Conservation (phyloP, 2,888 invertebrate species). For the Rotaria socialis region DNA sequence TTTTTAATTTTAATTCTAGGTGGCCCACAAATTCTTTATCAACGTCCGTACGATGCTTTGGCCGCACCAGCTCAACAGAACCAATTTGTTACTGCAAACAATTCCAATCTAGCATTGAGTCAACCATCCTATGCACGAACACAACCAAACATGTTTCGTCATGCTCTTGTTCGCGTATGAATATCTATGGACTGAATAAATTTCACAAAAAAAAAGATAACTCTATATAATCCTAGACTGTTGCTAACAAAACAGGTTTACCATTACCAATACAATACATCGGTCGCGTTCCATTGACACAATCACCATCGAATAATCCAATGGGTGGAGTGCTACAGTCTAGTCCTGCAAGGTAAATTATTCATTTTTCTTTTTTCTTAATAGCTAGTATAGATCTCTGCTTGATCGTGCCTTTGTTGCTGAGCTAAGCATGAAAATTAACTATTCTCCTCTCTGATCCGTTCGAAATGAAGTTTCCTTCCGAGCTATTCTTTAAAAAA, state of each 20-base stretch:
- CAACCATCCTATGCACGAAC: not conserved
- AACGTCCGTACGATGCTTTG: not conserved
- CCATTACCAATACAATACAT: not conserved
- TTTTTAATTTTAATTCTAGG: not conserved
- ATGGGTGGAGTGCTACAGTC: too few species aligned
- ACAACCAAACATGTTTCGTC: not conserved
- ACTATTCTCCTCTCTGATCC: too few species aligned
- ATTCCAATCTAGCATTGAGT: not conserved
- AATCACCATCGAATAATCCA: too few species aligned
- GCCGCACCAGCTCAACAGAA: not conserved
- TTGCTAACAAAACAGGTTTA: not conserved
- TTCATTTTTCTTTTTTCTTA: not conserved
- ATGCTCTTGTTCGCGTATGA: conserved; percentile 12
- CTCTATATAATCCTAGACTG: not conserved
- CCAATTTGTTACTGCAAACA: not conserved
- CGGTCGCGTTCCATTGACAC: too few species aligned
- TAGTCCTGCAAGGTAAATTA: not conserved
- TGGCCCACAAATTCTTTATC: conserved; percentile 16
- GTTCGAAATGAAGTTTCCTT: too few species aligned
- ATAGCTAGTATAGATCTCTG: not conserved
- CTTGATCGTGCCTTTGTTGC: not conserved
- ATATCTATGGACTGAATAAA: not conserved
- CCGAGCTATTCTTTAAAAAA: too few species aligned
- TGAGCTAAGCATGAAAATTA: not conserved
- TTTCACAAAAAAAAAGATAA: not conserved